phyloP scores from a whole-genome alignment of 2,797 vertebrate genomes.

The Cirrhinus mrigala region DNA sequence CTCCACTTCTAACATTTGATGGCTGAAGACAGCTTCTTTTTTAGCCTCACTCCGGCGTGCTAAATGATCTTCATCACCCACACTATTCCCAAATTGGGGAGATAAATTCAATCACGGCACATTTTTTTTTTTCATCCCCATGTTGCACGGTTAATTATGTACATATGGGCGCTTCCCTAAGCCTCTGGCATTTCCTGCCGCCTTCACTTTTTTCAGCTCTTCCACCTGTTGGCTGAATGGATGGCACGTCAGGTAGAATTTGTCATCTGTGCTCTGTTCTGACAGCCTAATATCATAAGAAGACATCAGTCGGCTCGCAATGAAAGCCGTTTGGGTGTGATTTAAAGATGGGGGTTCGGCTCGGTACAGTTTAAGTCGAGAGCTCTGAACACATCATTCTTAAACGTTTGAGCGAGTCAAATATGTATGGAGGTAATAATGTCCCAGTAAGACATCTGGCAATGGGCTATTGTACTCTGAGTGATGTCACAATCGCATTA shows the following conservation, averaged over 20 bases:
- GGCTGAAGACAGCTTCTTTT: conserved; percentile 49
- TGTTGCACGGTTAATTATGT: conserved; percentile 57
- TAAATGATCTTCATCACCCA: conserved; percentile 52
- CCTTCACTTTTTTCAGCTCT: conserved; percentile 33
- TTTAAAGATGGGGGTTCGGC: conserved; percentile 46
- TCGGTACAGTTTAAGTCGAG: conserved; percentile 30
- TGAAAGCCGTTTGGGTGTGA: conserved; percentile 50
- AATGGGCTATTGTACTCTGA: conserved; percentile 35
- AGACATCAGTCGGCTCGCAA: conserved; percentile 50
- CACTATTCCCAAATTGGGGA: conserved; percentile 51
- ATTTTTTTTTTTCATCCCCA: conserved; percentile 53
- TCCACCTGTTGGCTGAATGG: conserved; percentile 54
- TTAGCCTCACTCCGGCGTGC: conserved; percentile 21
- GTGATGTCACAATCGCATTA: conserved; percentile 55
- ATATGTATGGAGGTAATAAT: conserved; percentile 18
- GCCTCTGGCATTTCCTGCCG: conserved; percentile 38
- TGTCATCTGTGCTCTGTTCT: conserved; percentile 55
- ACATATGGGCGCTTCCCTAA: conserved; percentile 54
- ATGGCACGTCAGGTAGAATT: conserved; percentile 54
- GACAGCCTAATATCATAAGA: conserved; percentile 56
- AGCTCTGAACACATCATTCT: conserved; percentile 23
- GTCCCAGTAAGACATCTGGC: conserved; percentile 10
- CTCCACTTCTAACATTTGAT: conserved; percentile 42
- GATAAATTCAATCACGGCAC: conserved; percentile 60
- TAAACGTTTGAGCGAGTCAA: conserved; percentile 24